These are phyloP conservation scores for Drosophila limbata DNA, from an alignment of 2,888 invertebrate genomes.

Conservation along the genomic window DNA sequence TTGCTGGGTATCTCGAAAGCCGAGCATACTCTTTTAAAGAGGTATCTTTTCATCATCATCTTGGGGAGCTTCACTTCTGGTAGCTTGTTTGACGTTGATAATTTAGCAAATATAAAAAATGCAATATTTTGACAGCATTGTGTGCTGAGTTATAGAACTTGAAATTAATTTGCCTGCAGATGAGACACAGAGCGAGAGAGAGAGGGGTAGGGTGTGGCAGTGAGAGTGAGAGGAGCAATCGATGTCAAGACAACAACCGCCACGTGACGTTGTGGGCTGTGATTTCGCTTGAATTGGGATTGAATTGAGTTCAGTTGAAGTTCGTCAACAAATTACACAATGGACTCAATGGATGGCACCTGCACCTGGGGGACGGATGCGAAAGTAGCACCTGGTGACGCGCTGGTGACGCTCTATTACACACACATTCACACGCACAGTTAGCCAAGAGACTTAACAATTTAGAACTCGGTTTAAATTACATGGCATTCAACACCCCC, in stretches of 20 bases:
- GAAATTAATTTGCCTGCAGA: constrained; percentile 69
- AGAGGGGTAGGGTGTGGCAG: neutral
- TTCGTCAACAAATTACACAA: constrained; percentile 50
- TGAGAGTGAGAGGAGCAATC: constrained; percentile 6
- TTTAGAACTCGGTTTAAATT: constrained; percentile 67
- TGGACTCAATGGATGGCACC: constrained; percentile 30
- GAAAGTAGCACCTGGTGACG: constrained; percentile 58
- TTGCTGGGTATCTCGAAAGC: constrained; percentile 32
- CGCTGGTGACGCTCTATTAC: constrained; percentile 76
- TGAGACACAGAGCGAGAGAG: constrained; percentile 33
- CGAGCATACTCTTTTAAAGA: neutral
- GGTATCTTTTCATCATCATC: constrained; percentile 1
- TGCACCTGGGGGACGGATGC: constrained; percentile 16
- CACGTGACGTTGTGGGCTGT: constrained; percentile 42
- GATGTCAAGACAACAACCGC: constrained; percentile 48
- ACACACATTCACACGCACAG: constrained; percentile 72
- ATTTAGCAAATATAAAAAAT: constrained; percentile 59
- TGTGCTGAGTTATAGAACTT: constrained; percentile 73
- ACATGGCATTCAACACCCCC: constrained; percentile 70
- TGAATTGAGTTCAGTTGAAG: neutral
- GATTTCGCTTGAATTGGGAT: constrained; percentile 29
- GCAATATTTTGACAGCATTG: constrained; percentile 78
- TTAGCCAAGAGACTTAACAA: constrained; percentile 53
- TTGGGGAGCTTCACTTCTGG: constrained; percentile 16
- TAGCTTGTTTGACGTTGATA: constrained; percentile 69